Percentiles rank a stretch among this genome's conserved stretches.
These are phyloP conservation scores for Matsumyia berberina DNA, from an alignment of 2,888 invertebrate genomes.

Conservation along the genomic window DNA sequence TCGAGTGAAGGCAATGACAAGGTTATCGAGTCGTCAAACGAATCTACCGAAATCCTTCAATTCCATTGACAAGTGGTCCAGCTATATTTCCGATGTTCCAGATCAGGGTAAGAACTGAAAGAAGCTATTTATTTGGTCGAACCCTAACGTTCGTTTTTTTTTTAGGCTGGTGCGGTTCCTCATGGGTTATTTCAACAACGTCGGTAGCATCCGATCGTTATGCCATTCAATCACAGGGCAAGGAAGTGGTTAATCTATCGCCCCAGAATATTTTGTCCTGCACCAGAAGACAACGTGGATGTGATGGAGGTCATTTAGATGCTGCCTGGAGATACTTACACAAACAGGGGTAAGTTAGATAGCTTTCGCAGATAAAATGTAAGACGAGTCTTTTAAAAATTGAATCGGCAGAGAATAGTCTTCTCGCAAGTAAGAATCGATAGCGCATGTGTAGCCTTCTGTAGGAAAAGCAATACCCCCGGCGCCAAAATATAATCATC, in stretches of 20 bases:
- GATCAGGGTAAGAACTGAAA: constrained; percentile 88
- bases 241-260: constrained; percentile 89
- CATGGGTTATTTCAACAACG: constrained; percentile 96
- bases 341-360: constrained; percentile 88
- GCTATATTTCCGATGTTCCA: constrained; percentile 88
- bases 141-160: neutral
- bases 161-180: constrained; percentile 90
- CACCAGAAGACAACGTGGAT: constrained; percentile 91
- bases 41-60: constrained; percentile 90
- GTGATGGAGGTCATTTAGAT: constrained; percentile 95
- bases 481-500: too few species aligned
- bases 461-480: too few species aligned
- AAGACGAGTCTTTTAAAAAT: too few species aligned
- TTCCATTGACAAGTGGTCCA: constrained; percentile 90
- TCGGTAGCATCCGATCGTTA: constrained; percentile 92
- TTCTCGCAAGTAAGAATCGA: too few species aligned
- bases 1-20: constrained; percentile 83
- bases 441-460: too few species aligned
- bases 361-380: neutral
- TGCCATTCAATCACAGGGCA: constrained; percentile 93
- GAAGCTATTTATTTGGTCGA: neutral
- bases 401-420: too few species aligned
- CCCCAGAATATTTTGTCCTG: constrained; percentile 95
- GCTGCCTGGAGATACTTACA: constrained; percentile 95
- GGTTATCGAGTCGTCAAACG: constrained; percentile 80